Percentiles rank a stretch among this genome's conserved stretches.
phyloP scores from a whole-genome alignment of 2,797 vertebrate species.

The Lagorchestes hirsutus region DNA sequence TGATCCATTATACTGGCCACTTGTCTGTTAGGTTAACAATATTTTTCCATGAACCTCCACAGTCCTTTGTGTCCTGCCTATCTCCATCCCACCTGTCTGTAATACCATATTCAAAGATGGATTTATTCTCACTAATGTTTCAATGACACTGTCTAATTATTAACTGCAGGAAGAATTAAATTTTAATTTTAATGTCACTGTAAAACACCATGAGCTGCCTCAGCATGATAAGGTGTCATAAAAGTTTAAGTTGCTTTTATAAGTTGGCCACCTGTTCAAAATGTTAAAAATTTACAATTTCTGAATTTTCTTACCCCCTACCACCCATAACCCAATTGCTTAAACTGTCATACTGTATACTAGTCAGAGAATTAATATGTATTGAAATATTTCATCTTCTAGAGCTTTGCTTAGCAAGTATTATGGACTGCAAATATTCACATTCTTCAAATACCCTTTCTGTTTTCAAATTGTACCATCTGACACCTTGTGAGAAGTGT shows the following conservation, averaged over 20 bases:
- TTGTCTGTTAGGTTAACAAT: constrained; percentile 51
- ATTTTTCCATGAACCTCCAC: constrained; percentile 50
- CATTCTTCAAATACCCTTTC: constrained; percentile 13
- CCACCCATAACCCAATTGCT: constrained; percentile 63
- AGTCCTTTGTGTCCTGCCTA: constrained; percentile 53
- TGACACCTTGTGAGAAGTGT: constrained; percentile 7
- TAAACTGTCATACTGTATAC: constrained; percentile 79
- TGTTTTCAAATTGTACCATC: constrained; percentile 7
- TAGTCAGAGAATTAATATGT: constrained; percentile 61
- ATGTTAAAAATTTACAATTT: constrained; percentile 75
- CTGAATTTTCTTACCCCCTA: constrained; percentile 42
- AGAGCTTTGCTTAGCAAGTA: constrained; percentile 57
- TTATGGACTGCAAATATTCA: constrained; percentile 58
- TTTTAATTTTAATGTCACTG: constrained; percentile 85
- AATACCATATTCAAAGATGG: constrained; percentile 73
- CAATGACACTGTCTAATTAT: constrained; percentile 84
- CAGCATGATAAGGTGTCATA: constrained; percentile 78
- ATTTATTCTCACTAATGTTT: constrained; percentile 83
- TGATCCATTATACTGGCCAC: not conserved
- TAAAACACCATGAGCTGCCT: constrained; percentile 79
- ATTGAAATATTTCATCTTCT: constrained; percentile 65
- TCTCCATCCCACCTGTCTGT: constrained; percentile 53
- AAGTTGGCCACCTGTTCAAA: constrained; percentile 83
- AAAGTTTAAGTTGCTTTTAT: constrained; percentile 82
- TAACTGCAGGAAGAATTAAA: constrained; percentile 83